Base-by-base conservation (phyloP, 2,113 vertebrate genomes). In the Orientallactaga bullata region DNA sequence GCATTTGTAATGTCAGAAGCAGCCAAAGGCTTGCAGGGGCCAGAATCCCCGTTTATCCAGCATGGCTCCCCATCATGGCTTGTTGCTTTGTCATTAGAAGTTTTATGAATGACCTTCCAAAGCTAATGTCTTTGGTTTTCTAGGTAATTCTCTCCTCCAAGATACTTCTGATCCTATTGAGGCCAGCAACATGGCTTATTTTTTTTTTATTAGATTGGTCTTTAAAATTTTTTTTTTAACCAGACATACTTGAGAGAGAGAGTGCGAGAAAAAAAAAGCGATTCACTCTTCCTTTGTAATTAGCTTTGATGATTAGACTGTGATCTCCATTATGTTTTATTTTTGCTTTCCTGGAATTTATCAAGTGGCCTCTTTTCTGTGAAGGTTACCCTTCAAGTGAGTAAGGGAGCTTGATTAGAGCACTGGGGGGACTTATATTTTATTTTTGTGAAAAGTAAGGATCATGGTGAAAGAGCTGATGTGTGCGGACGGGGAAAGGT, bases 281-380 rank as follows among this genome's bases (percentile, higher is more conserved):
- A 88, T 96, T 90, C 93, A 60, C 71, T 81, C 61, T 92, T 94
- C 55, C 81, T 93, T 96, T 94, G 39, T 95, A 96, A 97, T 96
- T 95, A 97, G 86, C 79, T 77, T 85, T 69, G 91, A 79, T 95
- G 94, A 96, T 97, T 92, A 94, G 85, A 85, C 92, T 87, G 1
- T 95, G 92, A 78, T 96, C 94, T 94, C 91, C 93, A 88, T 96
- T 95, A 86, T 69, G 92, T 96, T 96, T 96, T 93, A 89, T 88
- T 96, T 97, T 97, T 95, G 80, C 89, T 95, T 93, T 93, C 68
- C 95, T 86, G 76, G 85, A 95, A 92, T 93, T 95, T 83, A 88
- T 96, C 88, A 96, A 96, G 94, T 92, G 77, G 92, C 73, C 90
- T 96, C 85, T 94, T 95, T 96, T 90, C 74, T 58, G 90, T 95